These are phyloP conservation scores for Cataglyphis albicans DNA, from an alignment of 2,888 invertebrate species.

Conservation along the genomic window DNA sequence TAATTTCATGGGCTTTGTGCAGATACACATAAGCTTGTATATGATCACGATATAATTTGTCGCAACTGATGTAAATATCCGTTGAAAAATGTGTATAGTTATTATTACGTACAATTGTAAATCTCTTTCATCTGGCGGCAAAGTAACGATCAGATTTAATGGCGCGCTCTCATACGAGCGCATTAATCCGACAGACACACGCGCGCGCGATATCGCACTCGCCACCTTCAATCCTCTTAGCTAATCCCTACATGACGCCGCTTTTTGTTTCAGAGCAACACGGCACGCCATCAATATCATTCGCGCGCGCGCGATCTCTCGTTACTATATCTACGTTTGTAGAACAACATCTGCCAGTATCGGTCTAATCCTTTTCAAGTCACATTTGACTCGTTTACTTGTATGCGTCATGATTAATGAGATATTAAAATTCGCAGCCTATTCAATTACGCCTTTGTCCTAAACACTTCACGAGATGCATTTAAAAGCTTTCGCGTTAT, in stretches of 20 bases:
- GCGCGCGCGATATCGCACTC: slow-evolving; percentile 8
- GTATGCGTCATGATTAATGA: slow-evolving; percentile 22
- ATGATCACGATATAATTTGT: slow-evolving; percentile 6
- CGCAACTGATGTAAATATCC: background rate
- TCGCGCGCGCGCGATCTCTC: no score
- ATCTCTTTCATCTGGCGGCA: slow-evolving; percentile 28
- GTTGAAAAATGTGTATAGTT: background rate
- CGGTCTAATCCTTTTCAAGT: slow-evolving; percentile 36
- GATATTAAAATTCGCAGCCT: background rate
- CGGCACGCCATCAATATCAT: slow-evolving; percentile 33
- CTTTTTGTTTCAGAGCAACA: slow-evolving; percentile 39
- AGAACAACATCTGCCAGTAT: slow-evolving; percentile 34
- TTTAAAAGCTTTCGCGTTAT: background rate
- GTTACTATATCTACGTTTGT: background rate
- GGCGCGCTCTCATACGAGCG: background rate
- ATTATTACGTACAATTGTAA: slow-evolving; percentile 1
- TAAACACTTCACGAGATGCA: background rate
- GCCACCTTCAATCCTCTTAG: slow-evolving; percentile 22
- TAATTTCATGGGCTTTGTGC: background rate
- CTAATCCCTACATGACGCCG: slow-evolving; percentile 37
- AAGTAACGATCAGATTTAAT: slow-evolving; percentile 30
- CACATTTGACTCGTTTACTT: slow-evolving; percentile 18
- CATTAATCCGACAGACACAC: slow-evolving; percentile 27
- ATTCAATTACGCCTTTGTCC: background rate
- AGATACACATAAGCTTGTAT: slow-evolving; percentile 35